Evolutionary conservation across 2,113 vertebrate genomes (phyloP).

Genomic region (Neodontobutis hainanensis): DNA sequence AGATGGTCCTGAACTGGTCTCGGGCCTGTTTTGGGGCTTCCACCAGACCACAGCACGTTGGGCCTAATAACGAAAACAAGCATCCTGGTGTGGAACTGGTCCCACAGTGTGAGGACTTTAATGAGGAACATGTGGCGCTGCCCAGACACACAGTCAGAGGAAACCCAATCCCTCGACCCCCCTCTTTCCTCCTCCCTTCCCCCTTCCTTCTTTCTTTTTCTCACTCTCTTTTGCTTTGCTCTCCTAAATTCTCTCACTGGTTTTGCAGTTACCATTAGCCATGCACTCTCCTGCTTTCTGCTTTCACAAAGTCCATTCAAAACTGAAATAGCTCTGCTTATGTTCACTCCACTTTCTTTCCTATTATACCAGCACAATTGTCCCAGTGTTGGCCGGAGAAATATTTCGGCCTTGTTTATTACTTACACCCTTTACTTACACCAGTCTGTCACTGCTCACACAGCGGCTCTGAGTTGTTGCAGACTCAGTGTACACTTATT

Average conservation of each 20-base stretch:
- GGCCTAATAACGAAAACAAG: slow-evolving; percentile 84
- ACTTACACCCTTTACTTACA: slow-evolving; percentile 36
- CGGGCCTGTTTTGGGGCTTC: slow-evolving; percentile 60
- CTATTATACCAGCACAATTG: slow-evolving; percentile 68
- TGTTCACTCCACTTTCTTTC: slow-evolving; percentile 54
- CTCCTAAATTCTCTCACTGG: slow-evolving; percentile 23
- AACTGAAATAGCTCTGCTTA: slow-evolving; percentile 17
- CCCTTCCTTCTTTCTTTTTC: slow-evolving; percentile 49
- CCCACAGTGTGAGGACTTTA: slow-evolving; percentile 81
- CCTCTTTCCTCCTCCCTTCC: slow-evolving; percentile 52
- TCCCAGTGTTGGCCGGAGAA: slow-evolving; percentile 63
- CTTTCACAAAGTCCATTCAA: slow-evolving; percentile 11
- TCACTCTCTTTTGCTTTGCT: slow-evolving; percentile 39
- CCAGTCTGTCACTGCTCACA: slow-evolving; percentile 19
- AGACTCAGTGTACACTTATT: slow-evolving; percentile 61
- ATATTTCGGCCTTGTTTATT: slow-evolving; percentile 50
- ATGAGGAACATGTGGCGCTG: slow-evolving; percentile 83
- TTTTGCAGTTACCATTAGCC: slow-evolving; percentile 2
- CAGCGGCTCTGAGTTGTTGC: slow-evolving; percentile 35
- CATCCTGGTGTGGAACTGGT: slow-evolving; percentile 76
- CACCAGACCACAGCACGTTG: slow-evolving; percentile 73
- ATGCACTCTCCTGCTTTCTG: neutral
- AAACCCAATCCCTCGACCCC: slow-evolving; percentile 75
- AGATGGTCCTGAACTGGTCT: slow-evolving; percentile 45
- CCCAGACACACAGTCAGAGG: slow-evolving; percentile 82